Evolutionary conservation across 2,888 invertebrate species (phyloP), one percentile per base, ranked within the genome.

Genomic region (Linnaemya tessellans): DNA sequence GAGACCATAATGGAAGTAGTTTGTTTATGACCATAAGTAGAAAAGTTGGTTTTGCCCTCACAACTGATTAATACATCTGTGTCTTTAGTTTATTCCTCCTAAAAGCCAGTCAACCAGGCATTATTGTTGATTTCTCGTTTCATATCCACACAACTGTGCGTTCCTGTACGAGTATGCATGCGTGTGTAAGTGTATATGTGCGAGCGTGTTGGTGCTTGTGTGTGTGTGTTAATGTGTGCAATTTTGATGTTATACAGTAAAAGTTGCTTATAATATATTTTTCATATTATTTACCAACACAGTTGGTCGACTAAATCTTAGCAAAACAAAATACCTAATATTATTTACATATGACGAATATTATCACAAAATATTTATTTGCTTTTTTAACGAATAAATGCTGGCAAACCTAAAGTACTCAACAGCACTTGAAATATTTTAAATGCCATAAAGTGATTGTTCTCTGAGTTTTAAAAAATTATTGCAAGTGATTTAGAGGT

Each of bases 31-130:
- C 58, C 67, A 60, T 58, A 74, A 67, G 38, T 38, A 51, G 25
- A 58, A 43, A 38, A 60, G 10, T 54, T 54, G 74, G 58, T 58
- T 60, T 73, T 30, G 5, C 30, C 65, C 73, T 74, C 60, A 67
- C 67, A 74, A 80, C 67, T 74, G 74, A 80, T 80, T 80, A 80
- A 80, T 80, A 80, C 60, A 74, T 80, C 58, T 74, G 74, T 51
- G 41, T 49, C 41, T 51, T 60, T 67, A 51, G 49, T 56, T 74
- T 51, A 49, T 60, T 60, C 20, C 49, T 74, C 35, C 60, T 15
- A 60, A 65, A 67, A 71, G 30, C 49, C 73, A 67, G 41, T 30
- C 79, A 67, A 11, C 65, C 73, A 54, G 56, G 35, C 65, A 60
- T 74, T 80, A 60, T 68, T 74, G 74, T 60, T 74, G 58, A 70